phyloP scores from a whole-genome alignment of 2,888 invertebrate species.

The Melangyna quadrimaculata region DNA sequence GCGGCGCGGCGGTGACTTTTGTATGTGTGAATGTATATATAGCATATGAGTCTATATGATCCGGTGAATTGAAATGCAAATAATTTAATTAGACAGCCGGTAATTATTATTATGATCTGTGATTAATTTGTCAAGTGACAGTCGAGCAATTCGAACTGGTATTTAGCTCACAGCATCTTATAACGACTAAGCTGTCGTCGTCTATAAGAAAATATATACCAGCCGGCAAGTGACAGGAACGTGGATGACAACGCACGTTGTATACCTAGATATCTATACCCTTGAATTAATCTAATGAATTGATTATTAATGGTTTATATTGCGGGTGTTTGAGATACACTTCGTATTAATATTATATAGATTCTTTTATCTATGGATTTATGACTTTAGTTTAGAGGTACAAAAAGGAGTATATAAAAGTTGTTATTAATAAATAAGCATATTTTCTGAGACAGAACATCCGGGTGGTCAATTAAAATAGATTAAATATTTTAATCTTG shows the following conservation, averaged over 20 bases:
- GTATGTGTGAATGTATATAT: conserved; percentile 49
- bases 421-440: conserved; percentile 4
- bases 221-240: neutral
- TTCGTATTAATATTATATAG: neutral
- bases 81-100: conserved; percentile 71
- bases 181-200: conserved; percentile 17
- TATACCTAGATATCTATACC: conserved; percentile 29
- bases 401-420: conserved; percentile 55
- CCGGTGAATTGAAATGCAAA: conserved; percentile 71
- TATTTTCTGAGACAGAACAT: conserved; percentile 4
- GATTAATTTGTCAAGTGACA: conserved; percentile 72
- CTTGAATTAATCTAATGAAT: conserved; percentile 70
- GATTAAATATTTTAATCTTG: conserved; percentile 9
- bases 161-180: conserved; percentile 63
- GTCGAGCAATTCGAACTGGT: conserved; percentile 65
- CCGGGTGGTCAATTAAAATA: conserved; percentile 53
- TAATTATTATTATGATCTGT: conserved; percentile 72
- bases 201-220: neutral
- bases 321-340: conserved; percentile 52
- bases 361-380: conserved; percentile 23
- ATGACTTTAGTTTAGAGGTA: conserved; percentile 29
- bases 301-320: conserved; percentile 52
- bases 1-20: neutral
- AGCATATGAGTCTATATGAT: conserved; percentile 48
- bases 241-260: neutral